Conservation (phyloP, 2,797 vertebrate genomes). For the Pachyuromys duprasi region DNA sequence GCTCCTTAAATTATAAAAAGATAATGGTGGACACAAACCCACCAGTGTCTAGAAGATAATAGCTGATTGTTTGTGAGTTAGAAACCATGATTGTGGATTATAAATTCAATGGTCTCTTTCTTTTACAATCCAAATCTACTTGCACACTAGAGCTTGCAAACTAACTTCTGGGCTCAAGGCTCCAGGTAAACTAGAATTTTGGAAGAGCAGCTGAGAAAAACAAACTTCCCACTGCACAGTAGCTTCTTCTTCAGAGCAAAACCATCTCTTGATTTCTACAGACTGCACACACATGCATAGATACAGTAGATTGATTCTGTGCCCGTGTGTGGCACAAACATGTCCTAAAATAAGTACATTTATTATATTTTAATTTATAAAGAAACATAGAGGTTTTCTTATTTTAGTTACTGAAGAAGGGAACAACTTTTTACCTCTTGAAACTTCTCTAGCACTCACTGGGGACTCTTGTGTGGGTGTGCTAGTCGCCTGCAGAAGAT, state of each 20-base stretch:
- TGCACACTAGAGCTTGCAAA: background rate
- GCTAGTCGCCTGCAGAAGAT: background rate
- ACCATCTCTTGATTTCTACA: background rate
- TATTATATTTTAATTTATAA: background rate
- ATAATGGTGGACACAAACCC: background rate
- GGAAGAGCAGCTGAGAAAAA: background rate
- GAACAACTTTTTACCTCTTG: conserved; percentile 39
- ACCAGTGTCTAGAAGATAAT: background rate
- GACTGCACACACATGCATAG: background rate
- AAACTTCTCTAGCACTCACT: background rate
- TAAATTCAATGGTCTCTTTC: background rate
- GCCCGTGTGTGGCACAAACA: background rate
- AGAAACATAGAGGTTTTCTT: conserved; percentile 44
- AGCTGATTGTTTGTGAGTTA: background rate
- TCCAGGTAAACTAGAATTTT: background rate
- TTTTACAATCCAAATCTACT: background rate
- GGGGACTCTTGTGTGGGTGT: background rate
- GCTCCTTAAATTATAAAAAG: background rate
- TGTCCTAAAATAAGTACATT: background rate
- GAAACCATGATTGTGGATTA: background rate
- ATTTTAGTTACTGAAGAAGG: background rate
- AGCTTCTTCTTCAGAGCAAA: background rate
- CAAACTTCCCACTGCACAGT: no score
- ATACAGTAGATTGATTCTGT: background rate
- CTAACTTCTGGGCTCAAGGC: background rate